Base-by-base conservation (phyloP, 2,888 invertebrate species). In the Hetaerina titia region DNA sequence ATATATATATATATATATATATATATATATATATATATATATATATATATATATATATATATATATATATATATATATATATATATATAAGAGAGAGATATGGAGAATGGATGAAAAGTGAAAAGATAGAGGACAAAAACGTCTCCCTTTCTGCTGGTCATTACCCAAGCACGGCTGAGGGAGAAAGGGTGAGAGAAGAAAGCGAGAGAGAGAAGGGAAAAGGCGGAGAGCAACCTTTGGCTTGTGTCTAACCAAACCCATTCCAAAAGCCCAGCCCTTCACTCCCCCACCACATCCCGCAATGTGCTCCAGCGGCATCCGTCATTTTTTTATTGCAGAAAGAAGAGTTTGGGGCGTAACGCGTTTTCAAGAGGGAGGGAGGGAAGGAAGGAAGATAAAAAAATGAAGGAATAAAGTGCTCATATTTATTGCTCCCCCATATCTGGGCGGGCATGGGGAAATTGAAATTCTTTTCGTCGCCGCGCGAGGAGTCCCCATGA, bases 401-500 rank as follows among this genome's bases (percentile, higher is more conserved):
- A 69, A 22, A 69, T n/a, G 69, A 69, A 69, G 69, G 69, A n/a
- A n/a, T 1, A 9, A 19, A 69, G 19, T 22, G 69, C 22, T 69
- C 22, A n/a, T 69, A 22, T 69, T 69, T n/a, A 69, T 69, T 69
- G 69, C n/a, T 19, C 69, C 69, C 69, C n/a, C 69, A 69, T n/a
- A 69, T 69, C 69, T 69, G 69, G 69, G 69, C 6, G 69, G 69
- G 22, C 69, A n/a, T 22, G 22, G n/a, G 22, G n/a, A 69, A 69
- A 69, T 69, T 69, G 69, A 69, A 69, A 69, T 69, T 69, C 69
- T 69, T 69, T 69, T 69, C 69, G 69, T 69, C 22, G 69, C 69
- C 69, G 5, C 69, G n/a, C 60, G 60, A 60, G n/a, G 69, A 8
- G 69, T 8, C 69, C 22, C 69, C n/a, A n/a, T 69, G 22, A 22